Conservation (phyloP, 2,113 vertebrate species). For the Marmota flaviventris region DNA sequence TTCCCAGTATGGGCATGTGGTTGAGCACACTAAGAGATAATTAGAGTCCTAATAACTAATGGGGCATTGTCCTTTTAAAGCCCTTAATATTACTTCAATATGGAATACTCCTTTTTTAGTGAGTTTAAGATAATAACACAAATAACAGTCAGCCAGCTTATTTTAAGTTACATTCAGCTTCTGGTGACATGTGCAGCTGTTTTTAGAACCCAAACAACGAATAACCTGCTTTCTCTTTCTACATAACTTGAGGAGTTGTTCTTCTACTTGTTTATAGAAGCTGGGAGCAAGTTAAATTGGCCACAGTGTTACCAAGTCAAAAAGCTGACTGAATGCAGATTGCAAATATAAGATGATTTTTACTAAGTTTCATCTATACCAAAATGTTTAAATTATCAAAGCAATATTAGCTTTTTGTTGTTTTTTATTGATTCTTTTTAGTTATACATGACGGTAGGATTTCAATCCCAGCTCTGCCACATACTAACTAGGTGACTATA, state of each 20-base stretch:
- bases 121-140: not conserved
- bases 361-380: not conserved
- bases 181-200: not conserved
- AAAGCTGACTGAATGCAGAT: not conserved
- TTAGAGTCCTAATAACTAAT: not conserved
- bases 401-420: not conserved
- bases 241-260: not conserved
- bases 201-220: constrained; percentile 18
- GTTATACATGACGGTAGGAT: not conserved
- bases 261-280: constrained; percentile 12
- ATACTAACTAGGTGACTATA: not conserved
- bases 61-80: not conserved
- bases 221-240: not conserved
- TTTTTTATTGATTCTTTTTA: too few relatives aligned
- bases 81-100: not conserved
- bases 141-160: not conserved
- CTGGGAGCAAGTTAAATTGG: not conserved
- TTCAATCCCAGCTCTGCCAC: not conserved
- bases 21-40: not conserved
- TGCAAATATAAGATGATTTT: not conserved
- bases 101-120: not conserved
- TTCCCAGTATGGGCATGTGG: not conserved
- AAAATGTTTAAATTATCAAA: constrained; percentile 12
- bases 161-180: not conserved
- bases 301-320: not conserved